Base-by-base conservation (phyloP, 2,888 invertebrate genomes). In the Acleris cristana region DNA sequence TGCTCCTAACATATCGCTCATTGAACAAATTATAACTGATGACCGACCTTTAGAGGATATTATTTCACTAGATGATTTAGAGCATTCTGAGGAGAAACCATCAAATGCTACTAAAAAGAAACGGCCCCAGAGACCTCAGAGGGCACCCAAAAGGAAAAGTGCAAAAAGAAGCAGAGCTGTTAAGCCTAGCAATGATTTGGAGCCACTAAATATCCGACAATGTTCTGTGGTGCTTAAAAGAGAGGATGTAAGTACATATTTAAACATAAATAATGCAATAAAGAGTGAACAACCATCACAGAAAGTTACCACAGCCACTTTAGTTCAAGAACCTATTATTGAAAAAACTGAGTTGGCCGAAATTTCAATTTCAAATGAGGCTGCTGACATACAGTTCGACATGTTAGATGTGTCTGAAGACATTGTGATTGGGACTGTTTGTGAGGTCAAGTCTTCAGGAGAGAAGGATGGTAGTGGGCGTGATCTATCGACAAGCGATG, bases 361-460 rank as follows among this genome's bases (percentile, higher is more conserved):
- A 68, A 78, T 80, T 51, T 65, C 73, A 2, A 73, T 80, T 26
- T 76, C 79, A 6, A 87, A 83, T 73, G 66, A 66, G 30, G 23
- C 66, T 16, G 44, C 64, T 57, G 87, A 89, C 59, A 75, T 91
- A 48, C 88, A 89, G 53, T 86, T 92, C 74, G 92, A 92, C 68
- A 91, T 92, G 91, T 79, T 92, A 65, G 92, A 92, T 77, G 91
- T 92, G 0, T 92, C 91, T 0, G 92, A 92, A 73, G 92, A 92
- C 69, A 92, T 92, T 64, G 84, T 89, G 0, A 89, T 92, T 68
- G 91, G 87, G 1, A 88, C 88, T 48, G 83, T 73, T 64, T 85
- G 82, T 76, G 90, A 90, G 64, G 74, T 83, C 0, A 90, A 90
- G 70, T 75, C 67, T 26, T 54, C 70, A 34, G 83, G 78, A 61